These are phyloP conservation scores for Serinus canaria DNA, from an alignment of 2,113 vertebrate genomes.

Conservation along the genomic window DNA sequence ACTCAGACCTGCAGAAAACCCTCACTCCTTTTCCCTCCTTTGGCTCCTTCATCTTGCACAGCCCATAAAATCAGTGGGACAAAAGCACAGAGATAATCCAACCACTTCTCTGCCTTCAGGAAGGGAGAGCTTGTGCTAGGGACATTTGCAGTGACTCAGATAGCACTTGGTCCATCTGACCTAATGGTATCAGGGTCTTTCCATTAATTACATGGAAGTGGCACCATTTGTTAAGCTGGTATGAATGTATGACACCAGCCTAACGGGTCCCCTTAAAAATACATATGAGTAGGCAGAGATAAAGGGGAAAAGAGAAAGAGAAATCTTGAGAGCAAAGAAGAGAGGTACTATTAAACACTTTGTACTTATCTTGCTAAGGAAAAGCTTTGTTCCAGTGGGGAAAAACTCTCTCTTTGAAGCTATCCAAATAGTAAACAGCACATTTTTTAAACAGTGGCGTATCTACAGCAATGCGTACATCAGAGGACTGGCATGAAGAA, in stretches of 20 bases:
- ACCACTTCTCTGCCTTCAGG: neutral
- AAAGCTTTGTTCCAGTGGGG: slow-evolving; percentile 18
- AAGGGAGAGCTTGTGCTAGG: neutral
- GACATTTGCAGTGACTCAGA: neutral
- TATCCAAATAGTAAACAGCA: slow-evolving; percentile 44
- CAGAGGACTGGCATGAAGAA: slow-evolving; percentile 1
- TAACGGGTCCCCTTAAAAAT: slow-evolving; percentile 36
- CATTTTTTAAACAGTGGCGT: slow-evolving; percentile 45
- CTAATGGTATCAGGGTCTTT: neutral
- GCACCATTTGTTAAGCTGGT: slow-evolving; percentile 20
- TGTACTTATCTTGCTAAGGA: slow-evolving; percentile 54
- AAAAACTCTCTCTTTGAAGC: slow-evolving; percentile 5
- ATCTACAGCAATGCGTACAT: slow-evolving; percentile 29
- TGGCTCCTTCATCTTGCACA: neutral
- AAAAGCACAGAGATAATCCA: neutral
- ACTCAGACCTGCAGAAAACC: neutral
- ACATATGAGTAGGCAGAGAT: slow-evolving; percentile 48
- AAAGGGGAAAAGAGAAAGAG: slow-evolving; percentile 33
- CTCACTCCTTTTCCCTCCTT: neutral
- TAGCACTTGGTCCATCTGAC: neutral
- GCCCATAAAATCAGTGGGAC: neutral
- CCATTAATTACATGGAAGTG: slow-evolving; percentile 23
- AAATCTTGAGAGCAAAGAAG: slow-evolving; percentile 22
- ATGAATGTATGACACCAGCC: neutral
- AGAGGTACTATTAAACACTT: slow-evolving; percentile 56